phyloP scores from a whole-genome alignment of 2,113 vertebrate species.

The Hirundichthys speculiger region DNA sequence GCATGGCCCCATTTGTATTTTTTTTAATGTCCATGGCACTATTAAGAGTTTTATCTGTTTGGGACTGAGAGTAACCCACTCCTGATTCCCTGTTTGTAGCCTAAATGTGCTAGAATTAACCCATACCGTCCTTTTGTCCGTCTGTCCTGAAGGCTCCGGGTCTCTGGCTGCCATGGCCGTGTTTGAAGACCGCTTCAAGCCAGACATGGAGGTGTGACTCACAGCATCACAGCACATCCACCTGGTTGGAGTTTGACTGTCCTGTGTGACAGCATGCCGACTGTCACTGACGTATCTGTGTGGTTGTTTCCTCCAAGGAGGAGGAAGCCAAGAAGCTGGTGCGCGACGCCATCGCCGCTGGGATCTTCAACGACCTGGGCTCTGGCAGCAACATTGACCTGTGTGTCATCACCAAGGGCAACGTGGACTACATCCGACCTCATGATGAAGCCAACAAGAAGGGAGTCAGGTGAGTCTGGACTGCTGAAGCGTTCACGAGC shows the following conservation, averaged over 20 bases:
- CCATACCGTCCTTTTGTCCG: background rate
- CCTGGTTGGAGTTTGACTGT: background rate
- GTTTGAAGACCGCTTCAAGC: conserved; percentile 95
- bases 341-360: conserved; percentile 92
- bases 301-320: conserved; percentile 78
- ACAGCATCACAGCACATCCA: background rate
- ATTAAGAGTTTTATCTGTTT: too few relatives aligned
- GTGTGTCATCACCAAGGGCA: conserved; percentile 93
- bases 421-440: conserved; percentile 92
- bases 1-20: too few relatives aligned
- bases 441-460: conserved; percentile 93
- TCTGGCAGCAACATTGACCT: conserved; percentile 97
- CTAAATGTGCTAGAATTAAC: too few relatives aligned
- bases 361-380: conserved; percentile 96
- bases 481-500: background rate
- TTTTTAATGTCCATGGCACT: too few relatives aligned
- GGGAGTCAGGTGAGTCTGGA: conserved; percentile 85
- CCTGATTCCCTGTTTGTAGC: too few relatives aligned
- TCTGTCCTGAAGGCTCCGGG: conserved; percentile 85
- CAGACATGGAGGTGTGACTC: conserved; percentile 89
- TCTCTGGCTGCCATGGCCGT: conserved; percentile 97
- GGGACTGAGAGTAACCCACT: too few relatives aligned
- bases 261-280: background rate
- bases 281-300: background rate
- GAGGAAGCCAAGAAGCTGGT: conserved; percentile 92